phyloP scores from a whole-genome alignment of 2,797 vertebrate species.

The Periparus ater region DNA sequence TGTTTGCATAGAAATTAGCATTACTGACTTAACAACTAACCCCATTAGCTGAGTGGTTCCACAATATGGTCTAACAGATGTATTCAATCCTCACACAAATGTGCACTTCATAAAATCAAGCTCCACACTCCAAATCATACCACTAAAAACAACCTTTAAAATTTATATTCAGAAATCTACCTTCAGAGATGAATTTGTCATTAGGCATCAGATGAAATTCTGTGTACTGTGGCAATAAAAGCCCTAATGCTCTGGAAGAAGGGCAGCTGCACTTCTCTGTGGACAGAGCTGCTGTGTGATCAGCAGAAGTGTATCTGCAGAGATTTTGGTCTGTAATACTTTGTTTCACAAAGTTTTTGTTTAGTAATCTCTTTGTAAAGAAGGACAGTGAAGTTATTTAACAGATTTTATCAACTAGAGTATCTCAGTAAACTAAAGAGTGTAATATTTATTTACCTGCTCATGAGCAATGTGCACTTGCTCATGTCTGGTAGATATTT shows the following conservation, averaged over 20 bases:
- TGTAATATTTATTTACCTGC: slow-evolving; percentile 59
- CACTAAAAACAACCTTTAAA: neutral
- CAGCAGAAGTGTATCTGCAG: neutral
- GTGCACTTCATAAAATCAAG: neutral
- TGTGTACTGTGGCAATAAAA: neutral
- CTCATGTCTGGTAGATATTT: slow-evolving; percentile 67
- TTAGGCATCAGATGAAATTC: neutral
- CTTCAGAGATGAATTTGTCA: neutral
- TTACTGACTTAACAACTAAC: neutral
- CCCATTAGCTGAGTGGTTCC: neutral
- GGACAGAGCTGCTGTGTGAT: neutral
- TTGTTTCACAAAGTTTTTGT: neutral
- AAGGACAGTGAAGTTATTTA: neutral
- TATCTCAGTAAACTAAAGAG: neutral
- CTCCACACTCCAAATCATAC: neutral
- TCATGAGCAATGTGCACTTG: slow-evolving; percentile 73
- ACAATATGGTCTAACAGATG: neutral
- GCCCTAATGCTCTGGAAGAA: neutral
- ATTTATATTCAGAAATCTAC: neutral
- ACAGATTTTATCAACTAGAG: neutral
- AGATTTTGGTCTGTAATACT: neutral
- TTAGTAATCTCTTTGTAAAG: neutral
- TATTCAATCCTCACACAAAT: neutral
- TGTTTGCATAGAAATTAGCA: neutral
- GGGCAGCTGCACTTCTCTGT: neutral